Evolutionary conservation across 2,888 invertebrate genomes (phyloP).

Genomic region (Protophormia terraenovae): DNA sequence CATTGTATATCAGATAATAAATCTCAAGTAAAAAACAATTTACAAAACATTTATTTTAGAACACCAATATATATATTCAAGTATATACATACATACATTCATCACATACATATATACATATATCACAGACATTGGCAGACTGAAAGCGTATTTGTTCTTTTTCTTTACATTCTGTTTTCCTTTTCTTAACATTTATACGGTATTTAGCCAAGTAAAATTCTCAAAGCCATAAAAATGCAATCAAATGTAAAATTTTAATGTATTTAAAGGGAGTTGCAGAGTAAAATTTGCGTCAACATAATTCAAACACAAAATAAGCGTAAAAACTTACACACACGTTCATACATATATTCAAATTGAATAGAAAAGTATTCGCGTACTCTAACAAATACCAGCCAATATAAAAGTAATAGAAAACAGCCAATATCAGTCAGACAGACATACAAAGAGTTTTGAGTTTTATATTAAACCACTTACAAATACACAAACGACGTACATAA

Average conservation of each 20-base stretch:
- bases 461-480: conserved; percentile 38
- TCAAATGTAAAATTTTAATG: conserved; percentile 64
- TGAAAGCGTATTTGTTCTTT: not conserved
- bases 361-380: not conserved
- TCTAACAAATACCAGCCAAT: conserved; percentile 32
- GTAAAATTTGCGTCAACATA: conserved; percentile 63
- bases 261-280: conserved; percentile 61
- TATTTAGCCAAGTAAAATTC: conserved; percentile 30
- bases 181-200: conserved; percentile 20
- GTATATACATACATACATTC: too few species aligned
- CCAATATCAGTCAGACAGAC: conserved; percentile 34
- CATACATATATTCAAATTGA: too few species aligned
- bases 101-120: too few species aligned
- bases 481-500: not conserved
- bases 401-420: conserved; percentile 39
- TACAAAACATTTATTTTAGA: too few species aligned
- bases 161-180: not conserved
- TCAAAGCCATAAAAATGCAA: conserved; percentile 58
- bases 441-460: conserved; percentile 46
- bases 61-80: too few species aligned
- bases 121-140: not conserved
- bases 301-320: conserved; percentile 39
- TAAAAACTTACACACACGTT: conserved; percentile 3
- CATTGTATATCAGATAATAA: too few species aligned
- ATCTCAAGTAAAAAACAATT: too few species aligned